These are phyloP conservation scores for Spinus olivaceus DNA, from an alignment of 2,797 vertebrate genomes.

Conservation along the genomic window DNA sequence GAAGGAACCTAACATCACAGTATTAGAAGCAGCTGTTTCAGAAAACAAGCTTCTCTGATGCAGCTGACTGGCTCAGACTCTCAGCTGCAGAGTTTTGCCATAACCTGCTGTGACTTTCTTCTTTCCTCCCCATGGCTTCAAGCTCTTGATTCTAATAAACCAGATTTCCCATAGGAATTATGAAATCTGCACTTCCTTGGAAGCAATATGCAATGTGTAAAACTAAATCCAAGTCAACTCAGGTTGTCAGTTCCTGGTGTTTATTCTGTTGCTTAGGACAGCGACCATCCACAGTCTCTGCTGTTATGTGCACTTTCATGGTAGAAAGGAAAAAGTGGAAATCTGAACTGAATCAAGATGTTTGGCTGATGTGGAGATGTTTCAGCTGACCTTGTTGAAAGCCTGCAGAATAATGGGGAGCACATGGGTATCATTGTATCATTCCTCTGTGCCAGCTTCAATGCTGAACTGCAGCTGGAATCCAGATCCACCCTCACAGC, in stretches of 20 bases:
- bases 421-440: rapidly evolving
- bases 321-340: background rate
- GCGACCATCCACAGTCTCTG: background rate
- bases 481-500: background rate
- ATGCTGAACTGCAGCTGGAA: background rate
- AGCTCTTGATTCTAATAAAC: background rate
- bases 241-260: background rate
- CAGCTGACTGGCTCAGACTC: background rate
- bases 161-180: background rate
- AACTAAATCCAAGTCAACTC: background rate
- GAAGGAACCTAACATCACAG: background rate
- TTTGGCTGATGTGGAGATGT: background rate
- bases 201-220: background rate
- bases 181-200: background rate
- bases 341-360: background rate
- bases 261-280: background rate
- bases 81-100: background rate
- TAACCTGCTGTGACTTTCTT: background rate
- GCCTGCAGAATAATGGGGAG: background rate
- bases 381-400: background rate
- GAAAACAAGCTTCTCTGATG: background rate
- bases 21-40: background rate
- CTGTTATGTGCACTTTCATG: background rate
- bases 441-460: background rate
- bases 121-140: background rate